These are phyloP conservation scores for Amaurobius ferox DNA, from an alignment of 2,888 invertebrate genomes.

Conservation along the genomic window DNA sequence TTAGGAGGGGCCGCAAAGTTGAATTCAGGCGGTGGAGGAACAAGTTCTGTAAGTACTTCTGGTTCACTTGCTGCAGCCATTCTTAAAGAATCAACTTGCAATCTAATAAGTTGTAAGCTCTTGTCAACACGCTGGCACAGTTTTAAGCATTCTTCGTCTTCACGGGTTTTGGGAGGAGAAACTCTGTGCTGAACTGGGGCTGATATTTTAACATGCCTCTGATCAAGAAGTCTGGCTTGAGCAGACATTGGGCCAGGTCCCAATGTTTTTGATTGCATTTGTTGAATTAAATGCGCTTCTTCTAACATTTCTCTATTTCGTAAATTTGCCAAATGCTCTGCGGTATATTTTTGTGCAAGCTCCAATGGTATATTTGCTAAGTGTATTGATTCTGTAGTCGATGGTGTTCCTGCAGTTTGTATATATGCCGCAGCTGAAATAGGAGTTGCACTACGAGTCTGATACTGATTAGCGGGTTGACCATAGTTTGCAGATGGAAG, in stretches of 20 bases:
- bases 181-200: constrained; percentile 40
- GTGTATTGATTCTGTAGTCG: constrained; percentile 26
- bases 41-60: constrained; percentile 74
- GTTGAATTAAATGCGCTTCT: constrained; percentile 1
- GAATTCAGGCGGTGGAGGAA: constrained; percentile 76
- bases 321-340: constrained; percentile 53
- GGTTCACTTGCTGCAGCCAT: constrained; percentile 73
- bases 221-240: constrained; percentile 57
- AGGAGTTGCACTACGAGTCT: constrained; percentile 37
- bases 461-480: constrained; percentile 25
- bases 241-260: constrained; percentile 56
- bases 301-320: constrained; percentile 38
- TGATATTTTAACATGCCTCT: constrained; percentile 42
- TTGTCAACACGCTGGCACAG: constrained; percentile 72
- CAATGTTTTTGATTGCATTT: constrained; percentile 17
- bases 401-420: constrained; percentile 32
- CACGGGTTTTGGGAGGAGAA: constrained; percentile 33
- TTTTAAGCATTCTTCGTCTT: constrained; percentile 63
- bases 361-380: constrained; percentile 51
- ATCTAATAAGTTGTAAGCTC: constrained; percentile 73
- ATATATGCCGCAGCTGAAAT: constrained; percentile 36
- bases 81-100: constrained; percentile 73
- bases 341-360: constrained; percentile 33
- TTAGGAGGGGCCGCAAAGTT: constrained; percentile 67
- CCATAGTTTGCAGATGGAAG: constrained; percentile 33